A percentile compares a stretch with the other conserved stretches of the same genome.
phyloP scores from a whole-genome alignment of 2,888 invertebrate genomes.

The Lasioglossum malachurum region DNA sequence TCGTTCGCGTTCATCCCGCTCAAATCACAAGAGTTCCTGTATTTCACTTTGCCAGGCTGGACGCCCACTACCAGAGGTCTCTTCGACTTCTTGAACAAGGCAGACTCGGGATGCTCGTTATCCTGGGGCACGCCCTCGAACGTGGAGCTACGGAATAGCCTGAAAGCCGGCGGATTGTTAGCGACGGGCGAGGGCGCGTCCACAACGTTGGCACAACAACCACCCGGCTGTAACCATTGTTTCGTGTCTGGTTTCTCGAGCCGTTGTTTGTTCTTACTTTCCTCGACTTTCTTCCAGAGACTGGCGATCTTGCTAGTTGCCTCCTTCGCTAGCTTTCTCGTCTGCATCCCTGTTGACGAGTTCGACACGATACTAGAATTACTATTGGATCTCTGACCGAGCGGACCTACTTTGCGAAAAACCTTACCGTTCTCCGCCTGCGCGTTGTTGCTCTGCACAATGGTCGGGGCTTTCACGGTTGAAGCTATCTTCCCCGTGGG shows the following conservation, averaged over 20 bases:
- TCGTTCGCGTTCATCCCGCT: constrained; percentile 75
- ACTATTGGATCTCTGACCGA: constrained; percentile 86
- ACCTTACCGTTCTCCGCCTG: constrained; percentile 70
- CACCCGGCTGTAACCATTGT: constrained; percentile 86
- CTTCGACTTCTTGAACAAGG: constrained; percentile 57
- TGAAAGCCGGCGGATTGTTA: constrained; percentile 70
- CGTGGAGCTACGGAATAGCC: constrained; percentile 88
- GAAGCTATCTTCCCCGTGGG: constrained; percentile 46
- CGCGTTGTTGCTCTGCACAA: constrained; percentile 56
- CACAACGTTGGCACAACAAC: constrained; percentile 52
- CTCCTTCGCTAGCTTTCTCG: constrained; percentile 86
- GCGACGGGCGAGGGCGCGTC: constrained; percentile 38
- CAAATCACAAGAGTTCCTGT: constrained; percentile 81
- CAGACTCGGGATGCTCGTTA: constrained; percentile 41
- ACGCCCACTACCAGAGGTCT: constrained; percentile 48
- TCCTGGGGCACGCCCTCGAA: constrained; percentile 86
- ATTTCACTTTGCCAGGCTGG: constrained; percentile 66
- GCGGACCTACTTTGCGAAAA: constrained; percentile 64
- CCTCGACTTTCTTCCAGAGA: constrained; percentile 92
- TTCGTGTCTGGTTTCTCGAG: constrained; percentile 87
- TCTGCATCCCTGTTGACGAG: constrained; percentile 70
- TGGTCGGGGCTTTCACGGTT: constrained; percentile 39
- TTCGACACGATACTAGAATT: constrained; percentile 86
- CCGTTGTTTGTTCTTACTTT: constrained; percentile 87
- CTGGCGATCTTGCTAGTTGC: constrained; percentile 92